Base-by-base conservation (phyloP, 2,113 vertebrate species). In the Rhipidura dahli region DNA sequence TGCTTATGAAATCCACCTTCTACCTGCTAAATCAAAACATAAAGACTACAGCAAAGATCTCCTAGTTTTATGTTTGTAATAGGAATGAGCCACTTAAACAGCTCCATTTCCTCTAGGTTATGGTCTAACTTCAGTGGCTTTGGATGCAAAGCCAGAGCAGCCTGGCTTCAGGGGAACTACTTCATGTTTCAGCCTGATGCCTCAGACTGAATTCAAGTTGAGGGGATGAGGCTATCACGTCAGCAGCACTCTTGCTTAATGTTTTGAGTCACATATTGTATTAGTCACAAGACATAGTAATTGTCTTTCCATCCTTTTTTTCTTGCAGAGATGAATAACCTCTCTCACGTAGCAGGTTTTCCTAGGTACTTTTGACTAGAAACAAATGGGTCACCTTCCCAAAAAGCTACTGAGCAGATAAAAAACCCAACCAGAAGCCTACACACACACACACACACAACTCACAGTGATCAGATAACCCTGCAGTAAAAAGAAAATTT, bases 231-330 rank as follows among this genome's bases (percentile, higher is more conserved):
- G 28, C 56, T 81, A 94, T 92, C 78, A 66, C 17, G 3, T 94
- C 92, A 96, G 84, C 91, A 88, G 73, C 87, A 85, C 76, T 91
- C 64, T 96, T 97, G 83, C 89, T 94, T 83, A 90, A 94, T 37
- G 12, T 49, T 87, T 96, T 92, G 92, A 97, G 92, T 97, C 95
- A 96, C 31, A 15, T 23, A 91, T 85, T 92, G 47, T 66, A 22
- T 97, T 60, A 91, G 79, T 86, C 79, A 95, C 79, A 94, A 80
- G 28, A 95, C 59, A 78, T 59, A 70, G 73, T 96, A 93, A 93
- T 87, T 73, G 59, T 54, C 93, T 96, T 97, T 94, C 85, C 93
- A 82, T 73, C 71, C 27, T 61, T 95, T 87, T 86, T 44, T 37
- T 37, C 57, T 91, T 65, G 19, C 44, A 30, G 8, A 71, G 45